Percentiles rank a stretch among this genome's conserved stretches.
phyloP scores from a whole-genome alignment of 1,140 invertebrate genomes.

The Drosophila nannoptera region DNA sequence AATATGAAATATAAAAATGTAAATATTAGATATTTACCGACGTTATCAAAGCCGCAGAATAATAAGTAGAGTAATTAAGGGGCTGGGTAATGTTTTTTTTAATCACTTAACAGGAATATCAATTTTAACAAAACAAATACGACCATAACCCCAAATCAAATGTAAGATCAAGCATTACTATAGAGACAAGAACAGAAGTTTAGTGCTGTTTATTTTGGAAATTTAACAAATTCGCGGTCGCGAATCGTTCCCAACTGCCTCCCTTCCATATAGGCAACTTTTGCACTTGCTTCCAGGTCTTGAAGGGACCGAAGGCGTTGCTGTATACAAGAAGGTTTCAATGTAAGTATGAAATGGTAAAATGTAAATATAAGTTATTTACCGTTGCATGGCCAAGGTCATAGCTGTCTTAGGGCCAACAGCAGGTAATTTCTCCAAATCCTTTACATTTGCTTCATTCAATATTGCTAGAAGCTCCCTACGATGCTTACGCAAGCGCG shows the following conservation, averaged over 20 bases:
- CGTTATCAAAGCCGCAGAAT: too few species aligned
- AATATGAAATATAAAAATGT: too few species aligned
- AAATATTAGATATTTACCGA: too few species aligned
- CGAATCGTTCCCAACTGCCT: slow-evolving; percentile 45
- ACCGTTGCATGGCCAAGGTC: slow-evolving; percentile 44
- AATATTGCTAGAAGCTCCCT: slow-evolving; percentile 30
- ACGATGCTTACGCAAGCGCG: slow-evolving; percentile 8
- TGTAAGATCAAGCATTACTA: too few species aligned
- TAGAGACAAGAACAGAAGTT: too few species aligned
- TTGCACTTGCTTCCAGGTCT: slow-evolving; percentile 32
- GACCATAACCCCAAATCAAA: too few species aligned
- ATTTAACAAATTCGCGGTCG: background rate
- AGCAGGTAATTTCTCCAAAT: slow-evolving; percentile 42
- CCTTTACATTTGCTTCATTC: slow-evolving; percentile 38
- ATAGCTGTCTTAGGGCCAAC: slow-evolving; percentile 55
- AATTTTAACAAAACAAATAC: too few species aligned
- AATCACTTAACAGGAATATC: too few species aligned
- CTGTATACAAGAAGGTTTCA: background rate
- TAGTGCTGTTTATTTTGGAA: too few species aligned
- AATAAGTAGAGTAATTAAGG: too few species aligned
- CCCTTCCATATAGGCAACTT: slow-evolving; percentile 49
- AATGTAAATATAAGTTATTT: background rate
- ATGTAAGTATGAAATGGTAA: background rate
- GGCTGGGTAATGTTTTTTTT: too few species aligned
- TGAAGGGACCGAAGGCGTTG: slow-evolving; percentile 38